Base-by-base conservation (phyloP, 2,797 vertebrate species). In the Catharus ustulatus region DNA sequence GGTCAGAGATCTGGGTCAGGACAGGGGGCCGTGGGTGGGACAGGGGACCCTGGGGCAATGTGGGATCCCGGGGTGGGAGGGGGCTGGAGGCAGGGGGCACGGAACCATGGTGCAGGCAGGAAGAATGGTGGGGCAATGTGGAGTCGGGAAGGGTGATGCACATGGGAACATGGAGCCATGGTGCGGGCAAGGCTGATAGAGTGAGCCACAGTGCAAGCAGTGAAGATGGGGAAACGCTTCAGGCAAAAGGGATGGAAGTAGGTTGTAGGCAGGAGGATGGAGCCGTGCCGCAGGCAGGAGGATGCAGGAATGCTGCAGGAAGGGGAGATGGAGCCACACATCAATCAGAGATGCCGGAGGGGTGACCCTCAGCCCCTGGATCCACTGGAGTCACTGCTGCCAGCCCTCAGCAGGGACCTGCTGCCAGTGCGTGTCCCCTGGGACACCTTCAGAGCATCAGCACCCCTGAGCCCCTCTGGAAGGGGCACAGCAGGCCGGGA, bases 1-100 rank as follows among this genome's bases (percentile, higher is more conserved):
- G 96, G 98, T 98, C 98, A 98, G 98, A 98, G 98, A 98, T 98
- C 98, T 99, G 98, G 98, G 98, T 98, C 98, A 98, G 97, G 95
- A 95, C 45, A 42, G 81, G 67, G 54, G 6, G 17, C 72, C 66
- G 59, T 1, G 4, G 3, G 40, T 63, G 83, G 73, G 61, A 81
- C 1, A 3, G 27, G 43, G 18, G 32, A 64, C 32, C 81, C 26
- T 1, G 0, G 49, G 30, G 40, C 29, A 54, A 30, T 0, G 3
- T 29, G 32, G 32, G 12, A 21, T 54, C 40, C 46, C 5, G 3
- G 42, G 5, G 3, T 48, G 62, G 30, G 24, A 42, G 32, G 13
- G 43, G 20, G 32, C 14, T 34, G 52, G 15, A 12, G 55, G 29
- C 26, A 40, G 42, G 13, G 13, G 18, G 1, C 18, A 32, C 18